A percentile compares a stretch with the other conserved stretches of the same genome.
Conservation (phyloP, 1,140 invertebrate genomes). For the Nasonia longicornis region DNA sequence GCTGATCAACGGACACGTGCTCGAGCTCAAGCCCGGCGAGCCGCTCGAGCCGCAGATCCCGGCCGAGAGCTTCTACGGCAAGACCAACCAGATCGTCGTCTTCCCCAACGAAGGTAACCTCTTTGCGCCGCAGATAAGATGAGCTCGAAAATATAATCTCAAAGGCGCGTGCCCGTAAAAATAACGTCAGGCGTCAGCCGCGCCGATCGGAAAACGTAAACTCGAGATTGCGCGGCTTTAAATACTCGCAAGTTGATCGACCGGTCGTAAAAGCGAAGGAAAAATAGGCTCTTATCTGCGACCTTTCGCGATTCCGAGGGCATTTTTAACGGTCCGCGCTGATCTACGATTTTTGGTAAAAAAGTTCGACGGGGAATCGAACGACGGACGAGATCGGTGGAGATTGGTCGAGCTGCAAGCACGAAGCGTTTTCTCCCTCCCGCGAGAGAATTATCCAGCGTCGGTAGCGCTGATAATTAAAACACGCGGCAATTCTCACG, state of each 20-base stretch:
- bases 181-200: neutral
- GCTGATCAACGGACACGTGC: constrained; percentile 74
- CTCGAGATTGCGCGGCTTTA: neutral
- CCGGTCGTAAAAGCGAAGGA: too few relatives aligned
- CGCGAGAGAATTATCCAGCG: too few relatives aligned
- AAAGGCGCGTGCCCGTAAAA: neutral
- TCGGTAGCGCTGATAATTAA: too few relatives aligned
- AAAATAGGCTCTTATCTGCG: neutral
- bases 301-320: neutral
- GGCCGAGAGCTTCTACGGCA: constrained; percentile 81
- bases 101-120: constrained; percentile 79
- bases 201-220: neutral
- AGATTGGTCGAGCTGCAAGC: too few relatives aligned
- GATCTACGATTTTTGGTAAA: neutral
- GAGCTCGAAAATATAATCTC: too few relatives aligned
- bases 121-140: too few relatives aligned
- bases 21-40: constrained; percentile 62
- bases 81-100: constrained; percentile 83
- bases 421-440: too few relatives aligned
- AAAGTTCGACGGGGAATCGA: too few relatives aligned
- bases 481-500: too few relatives aligned
- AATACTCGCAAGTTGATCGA: too few relatives aligned
- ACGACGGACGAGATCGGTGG: too few relatives aligned
- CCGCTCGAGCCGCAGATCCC: constrained; percentile 60
- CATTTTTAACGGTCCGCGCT: neutral